A percentile compares a stretch with the other conserved stretches of the same genome.
phyloP scores from a whole-genome alignment of 2,888 invertebrate species.

The Athrips mouffetella region DNA sequence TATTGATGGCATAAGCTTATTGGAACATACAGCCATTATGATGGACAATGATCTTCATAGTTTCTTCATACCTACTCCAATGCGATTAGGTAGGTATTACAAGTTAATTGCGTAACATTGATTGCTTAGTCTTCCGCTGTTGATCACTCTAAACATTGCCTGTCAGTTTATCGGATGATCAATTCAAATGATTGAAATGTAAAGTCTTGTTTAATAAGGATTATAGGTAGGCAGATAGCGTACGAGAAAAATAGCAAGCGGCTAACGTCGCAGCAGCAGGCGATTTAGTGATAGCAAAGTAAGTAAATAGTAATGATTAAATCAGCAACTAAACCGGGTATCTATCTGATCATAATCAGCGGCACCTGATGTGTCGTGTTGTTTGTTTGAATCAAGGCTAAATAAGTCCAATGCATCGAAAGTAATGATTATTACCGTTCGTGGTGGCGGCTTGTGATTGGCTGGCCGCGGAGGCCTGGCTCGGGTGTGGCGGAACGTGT shows the following conservation, averaged over 20 bases:
- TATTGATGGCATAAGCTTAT: slow-evolving; percentile 4
- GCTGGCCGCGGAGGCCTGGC: slow-evolving; percentile 64
- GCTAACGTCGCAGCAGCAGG: neutral
- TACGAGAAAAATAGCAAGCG: too few species aligned
- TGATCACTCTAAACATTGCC: too few species aligned
- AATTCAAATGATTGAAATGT: too few species aligned
- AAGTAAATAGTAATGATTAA: neutral
- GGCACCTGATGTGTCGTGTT: slow-evolving; percentile 28
- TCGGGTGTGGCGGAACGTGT: slow-evolving; percentile 69
- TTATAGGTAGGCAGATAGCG: too few species aligned
- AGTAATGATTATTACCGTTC: slow-evolving; percentile 56
- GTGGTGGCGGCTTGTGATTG: slow-evolving; percentile 60
- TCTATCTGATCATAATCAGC: slow-evolving; percentile 27
- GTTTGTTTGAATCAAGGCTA: slow-evolving; percentile 60
- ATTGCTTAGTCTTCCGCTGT: neutral
- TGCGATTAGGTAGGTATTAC: neutral
- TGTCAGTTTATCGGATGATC: too few species aligned
- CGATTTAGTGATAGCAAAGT: neutral
- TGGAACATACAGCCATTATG: neutral
- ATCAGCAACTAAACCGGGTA: neutral
- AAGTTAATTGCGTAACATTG: neutral
- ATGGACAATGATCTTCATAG: slow-evolving; percentile 5
- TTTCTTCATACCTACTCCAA: neutral
- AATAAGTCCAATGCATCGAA: slow-evolving; percentile 59
- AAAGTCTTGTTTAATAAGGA: too few species aligned